Evolutionary conservation across 2,113 vertebrate genomes (phyloP), one percentile per base, ranked within the genome.

Genomic region (Lanius collurio): DNA sequence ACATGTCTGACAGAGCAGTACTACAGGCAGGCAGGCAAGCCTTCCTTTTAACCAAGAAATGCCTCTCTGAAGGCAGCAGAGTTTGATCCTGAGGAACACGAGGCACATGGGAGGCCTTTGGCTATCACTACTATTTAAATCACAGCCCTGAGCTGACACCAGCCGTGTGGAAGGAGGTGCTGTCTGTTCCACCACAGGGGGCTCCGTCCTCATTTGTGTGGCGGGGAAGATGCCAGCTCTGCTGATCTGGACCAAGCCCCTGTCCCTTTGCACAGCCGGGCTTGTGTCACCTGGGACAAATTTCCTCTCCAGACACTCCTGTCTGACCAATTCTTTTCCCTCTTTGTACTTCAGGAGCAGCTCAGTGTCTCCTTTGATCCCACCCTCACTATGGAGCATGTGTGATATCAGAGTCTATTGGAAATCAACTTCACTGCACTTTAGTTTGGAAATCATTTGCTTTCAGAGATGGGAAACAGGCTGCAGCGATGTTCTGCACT

Each of bases 1-100:
- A 97, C 93, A 96, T 39, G 50, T 71, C 91, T 89, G 93, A 90
- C 46, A 78, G 90, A 59, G 42, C 85, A 90, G 46, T 47, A 63
- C 82, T 93, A 71, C 44, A 91, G 89, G 91, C 85, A 74, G 65
- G 79, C 89, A 0, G 71, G 56, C 88, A 91, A 93, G 68, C 55
- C 84, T 83, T 73, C 68, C 42, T 90, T 68, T 76, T 60, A 70
- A 95, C 83, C 68, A 50, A 94, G 85, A 89, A 93, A 74, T 46
- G 71, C 71, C 75, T 74, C 74, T 84, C 78, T 8, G 5, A 94
- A 90, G 76, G 95, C 90, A 90, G 50, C 4, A 6, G 53, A 62
- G 69, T 39, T 85, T 89, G 80, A 65, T 87, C 76, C 65, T 21
- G 37, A 90, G 74, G 86, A 94, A 91, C 5, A 0, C 23, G 8